Conservation (phyloP, 2,888 invertebrate species). For the Salpingus planirostris region DNA sequence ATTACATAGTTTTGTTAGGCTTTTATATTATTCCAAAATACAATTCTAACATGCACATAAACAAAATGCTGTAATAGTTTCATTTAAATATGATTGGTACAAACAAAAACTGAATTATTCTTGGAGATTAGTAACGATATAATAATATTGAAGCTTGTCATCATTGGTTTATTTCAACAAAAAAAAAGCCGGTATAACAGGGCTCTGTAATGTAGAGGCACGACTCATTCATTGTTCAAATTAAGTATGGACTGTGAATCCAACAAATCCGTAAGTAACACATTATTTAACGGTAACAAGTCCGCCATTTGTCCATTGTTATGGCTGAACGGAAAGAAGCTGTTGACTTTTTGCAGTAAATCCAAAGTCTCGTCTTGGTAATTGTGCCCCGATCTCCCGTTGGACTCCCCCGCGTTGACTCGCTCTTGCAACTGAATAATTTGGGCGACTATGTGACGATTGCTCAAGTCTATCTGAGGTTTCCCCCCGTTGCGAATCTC, state of each 20-base stretch:
- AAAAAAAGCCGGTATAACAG: too few species aligned
- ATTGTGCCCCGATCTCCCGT: constrained; percentile 24
- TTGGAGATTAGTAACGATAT: too few species aligned
- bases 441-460: constrained; percentile 42
- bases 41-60: too few species aligned
- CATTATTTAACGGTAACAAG: constrained; percentile 45
- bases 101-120: too few species aligned
- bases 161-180: too few species aligned
- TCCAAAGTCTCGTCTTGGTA: constrained; percentile 33
- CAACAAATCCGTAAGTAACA: constrained; percentile 53
- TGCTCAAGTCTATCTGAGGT: constrained; percentile 50
- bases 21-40: too few species aligned
- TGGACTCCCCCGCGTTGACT: constrained; percentile 19
- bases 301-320: constrained; percentile 37
- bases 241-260: constrained; percentile 64
- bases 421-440: constrained; percentile 41
- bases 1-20: too few species aligned
- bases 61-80: too few species aligned
- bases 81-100: too few species aligned
- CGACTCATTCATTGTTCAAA: constrained; percentile 53
- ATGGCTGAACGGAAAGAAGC: constrained; percentile 45
- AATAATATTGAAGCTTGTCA: too few species aligned
- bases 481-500: constrained; percentile 66
- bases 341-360: constrained; percentile 37
- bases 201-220: too few species aligned